Base-by-base conservation (phyloP, 2,113 vertebrate genomes). In the Oreochromis aureus region DNA sequence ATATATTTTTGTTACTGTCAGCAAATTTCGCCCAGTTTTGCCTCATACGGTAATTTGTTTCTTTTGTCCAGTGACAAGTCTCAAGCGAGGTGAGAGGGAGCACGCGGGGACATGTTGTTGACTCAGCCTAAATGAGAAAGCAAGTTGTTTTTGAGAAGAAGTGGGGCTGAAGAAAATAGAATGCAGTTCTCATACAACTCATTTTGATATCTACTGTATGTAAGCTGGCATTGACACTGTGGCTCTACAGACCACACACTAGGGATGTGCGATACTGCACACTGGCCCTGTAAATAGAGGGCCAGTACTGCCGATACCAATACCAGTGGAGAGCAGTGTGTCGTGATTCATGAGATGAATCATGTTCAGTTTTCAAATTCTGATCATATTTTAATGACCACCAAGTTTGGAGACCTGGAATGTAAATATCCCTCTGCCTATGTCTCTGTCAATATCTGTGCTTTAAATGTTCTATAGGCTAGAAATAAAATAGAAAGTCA, bases 51-150 rank as follows among this genome's bases (percentile, higher is more conserved):
- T 78, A 90, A 95, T 95, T 90, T 91, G 83, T 94, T 94, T 93
- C 83, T 92, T 93, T 92, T 91, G 92, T 92, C 69, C 61, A 6
- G 80, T 93, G 93, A 94, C 92, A 95, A 87, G 93, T 61, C 46
- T 86, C 71, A 81, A 93, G 80, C 84, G 93, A 91, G 84, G 85
- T 53, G 82, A 90, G 85, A 80, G 39, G 80, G 73, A 82, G 84
- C 89, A 39, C 82, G 16, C 51, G 55, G 87, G 86, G 55, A 86
- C 59, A 8, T 87, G 88, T 39, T 94, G 93, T 93, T 92, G 90
- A 93, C 87, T 94, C 93, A 92, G 93, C 90, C 61, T 16, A 18
- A 87, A 92, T 19, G 6, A 63, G 51, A 55, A 87, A 46, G 59
- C 22, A 7, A 30, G 53, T 27, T 55, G 18, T 9, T 55, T 84